Evolutionary conservation across 23 tunicate genomes (phyloP), one percentile per base, ranked within the genome.

Genomic region (Phallusia fumigata): DNA sequence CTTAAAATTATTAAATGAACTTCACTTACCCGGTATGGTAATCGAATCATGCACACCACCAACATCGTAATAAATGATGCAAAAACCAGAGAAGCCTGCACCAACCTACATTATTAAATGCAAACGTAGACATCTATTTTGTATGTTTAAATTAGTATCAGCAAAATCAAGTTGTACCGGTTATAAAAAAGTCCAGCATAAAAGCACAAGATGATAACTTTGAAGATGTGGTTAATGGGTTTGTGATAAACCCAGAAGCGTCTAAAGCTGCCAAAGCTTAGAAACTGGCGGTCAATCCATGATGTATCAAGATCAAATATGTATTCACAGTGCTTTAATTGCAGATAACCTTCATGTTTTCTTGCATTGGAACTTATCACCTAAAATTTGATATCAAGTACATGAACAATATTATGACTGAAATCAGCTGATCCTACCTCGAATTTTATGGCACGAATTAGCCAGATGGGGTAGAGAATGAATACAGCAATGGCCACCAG

Each of bases 241-340:
- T 87, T 80, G 34, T 83, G 77, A 69, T 65, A 89, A 0, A 87
- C 95, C 98, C 98, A 94, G 31, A 84, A 80, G 36, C 98, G 79
- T 75, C 86, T 76, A 79, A 85, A 94, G 16, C 95, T 89, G 31
- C 90, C 98, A 86, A 94, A 94, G n/a, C 49, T 53, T 35, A 94
- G 44, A 79, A 82, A 94, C 36, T 74, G 76, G 32, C 87, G 88
- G 0, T 85, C 84, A 49, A 47, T 76, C 98, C 98, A 94, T 16
- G 98, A 92, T 28, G 84, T 35, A 35, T 94, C 86, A 15, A 94
- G 78, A 28, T 86, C 87, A 82, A 76, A 86, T 21, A 87, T 32
- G 52, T 94, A 76, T 50, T 94, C 98, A 65, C 86, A 94, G 82
- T 94, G 87, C 51, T 94, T 94, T 72, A 94, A 77, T 35, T 79